These are phyloP conservation scores for Rhopalosiphum nymphaeae DNA, from an alignment of 2,888 invertebrate species.

Conservation along the genomic window DNA sequence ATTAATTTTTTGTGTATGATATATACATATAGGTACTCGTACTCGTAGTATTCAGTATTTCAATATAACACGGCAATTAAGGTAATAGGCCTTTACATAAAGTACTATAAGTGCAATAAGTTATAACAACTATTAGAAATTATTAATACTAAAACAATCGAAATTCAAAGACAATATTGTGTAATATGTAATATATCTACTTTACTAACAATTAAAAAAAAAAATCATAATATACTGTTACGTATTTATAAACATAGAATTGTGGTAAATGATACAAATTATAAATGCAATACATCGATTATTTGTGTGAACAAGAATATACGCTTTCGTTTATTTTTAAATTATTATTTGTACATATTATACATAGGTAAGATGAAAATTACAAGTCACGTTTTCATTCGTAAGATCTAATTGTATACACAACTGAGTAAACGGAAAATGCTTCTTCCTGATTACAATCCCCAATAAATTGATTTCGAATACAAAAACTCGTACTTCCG, in stretches of 20 bases:
- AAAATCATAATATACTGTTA: background rate
- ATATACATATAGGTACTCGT: too few relatives aligned
- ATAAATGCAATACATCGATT: constrained; percentile 1
- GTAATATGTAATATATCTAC: background rate
- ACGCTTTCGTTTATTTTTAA: constrained; percentile 15
- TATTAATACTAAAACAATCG: background rate
- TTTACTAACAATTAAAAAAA: background rate
- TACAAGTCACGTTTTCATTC: constrained; percentile 16
- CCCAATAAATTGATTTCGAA: constrained; percentile 11
- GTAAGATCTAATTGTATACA: constrained; percentile 20
- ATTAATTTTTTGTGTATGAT: too few relatives aligned
- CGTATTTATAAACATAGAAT: background rate
- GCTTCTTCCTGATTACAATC: constrained; percentile 4
- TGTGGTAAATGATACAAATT: constrained; percentile 2
- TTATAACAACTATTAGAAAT: background rate
- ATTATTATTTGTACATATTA: constrained; percentile 7
- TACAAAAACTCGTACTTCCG: background rate
- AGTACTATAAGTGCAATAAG: background rate
- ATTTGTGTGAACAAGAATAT: constrained; percentile 9
- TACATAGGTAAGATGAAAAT: constrained; percentile 4
- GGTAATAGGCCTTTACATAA: background rate
- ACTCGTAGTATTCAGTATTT: background rate
- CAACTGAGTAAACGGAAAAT: constrained; percentile 4
- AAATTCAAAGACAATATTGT: background rate
- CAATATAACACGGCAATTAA: background rate